Conservation (phyloP, 2,888 invertebrate species). For the Parochlus steinenii region DNA sequence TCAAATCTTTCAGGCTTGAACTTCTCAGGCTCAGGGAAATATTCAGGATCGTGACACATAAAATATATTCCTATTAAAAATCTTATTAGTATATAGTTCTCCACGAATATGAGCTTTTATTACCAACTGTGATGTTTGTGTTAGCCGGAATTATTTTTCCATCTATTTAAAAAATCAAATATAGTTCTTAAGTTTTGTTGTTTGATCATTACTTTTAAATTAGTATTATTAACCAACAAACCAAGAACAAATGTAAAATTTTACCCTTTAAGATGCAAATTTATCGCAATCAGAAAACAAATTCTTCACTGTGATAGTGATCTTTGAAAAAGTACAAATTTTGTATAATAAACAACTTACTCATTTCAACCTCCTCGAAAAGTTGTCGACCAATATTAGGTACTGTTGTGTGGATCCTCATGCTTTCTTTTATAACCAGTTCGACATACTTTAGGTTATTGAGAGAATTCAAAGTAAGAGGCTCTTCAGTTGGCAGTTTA, state of each 20-base stretch:
- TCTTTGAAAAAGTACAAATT: too few relatives aligned
- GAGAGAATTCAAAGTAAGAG: constrained; percentile 22
- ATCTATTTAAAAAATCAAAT: too few relatives aligned
- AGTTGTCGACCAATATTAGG: constrained; percentile 7
- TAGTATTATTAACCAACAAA: too few relatives aligned
- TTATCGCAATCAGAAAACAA: too few relatives aligned
- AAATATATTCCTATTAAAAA: constrained; percentile 6
- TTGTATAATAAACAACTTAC: too few relatives aligned
- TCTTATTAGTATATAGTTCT: too few relatives aligned
- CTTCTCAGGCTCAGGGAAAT: constrained; percentile 22
- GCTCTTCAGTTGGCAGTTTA: constrained; percentile 22
- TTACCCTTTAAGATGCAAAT: too few relatives aligned
- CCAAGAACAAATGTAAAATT: too few relatives aligned
- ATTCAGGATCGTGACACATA: constrained; percentile 18
- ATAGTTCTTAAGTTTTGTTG: too few relatives aligned
- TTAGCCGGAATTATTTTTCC: constrained; percentile 5
- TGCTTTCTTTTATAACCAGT: constrained; percentile 26
- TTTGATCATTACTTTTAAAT: too few relatives aligned
- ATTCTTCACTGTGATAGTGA: too few relatives aligned
- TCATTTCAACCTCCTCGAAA: constrained; percentile 6
- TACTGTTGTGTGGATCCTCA: constrained; percentile 14
- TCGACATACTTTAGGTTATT: constrained; percentile 26
- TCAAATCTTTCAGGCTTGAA: constrained; percentile 30
- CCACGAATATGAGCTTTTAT: too few relatives aligned
- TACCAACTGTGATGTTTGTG: constrained; percentile 9